Conservation (phyloP, 2,797 vertebrate species). For the Sebastes variabilis region DNA sequence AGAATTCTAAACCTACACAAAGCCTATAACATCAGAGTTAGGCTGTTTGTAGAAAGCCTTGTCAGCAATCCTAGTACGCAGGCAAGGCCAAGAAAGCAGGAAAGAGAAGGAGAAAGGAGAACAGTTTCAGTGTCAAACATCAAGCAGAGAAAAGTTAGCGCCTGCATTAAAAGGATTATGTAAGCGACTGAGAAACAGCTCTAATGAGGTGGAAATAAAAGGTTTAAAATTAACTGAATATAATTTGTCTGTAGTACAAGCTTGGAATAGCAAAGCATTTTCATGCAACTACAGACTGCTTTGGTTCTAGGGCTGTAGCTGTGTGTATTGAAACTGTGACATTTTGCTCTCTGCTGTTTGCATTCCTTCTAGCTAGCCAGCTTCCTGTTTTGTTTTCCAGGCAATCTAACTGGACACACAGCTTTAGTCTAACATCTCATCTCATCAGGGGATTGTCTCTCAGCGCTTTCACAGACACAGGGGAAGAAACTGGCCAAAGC, state of each 20-base stretch:
- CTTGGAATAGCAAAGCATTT: background rate
- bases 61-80: slow-evolving; percentile 94
- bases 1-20: slow-evolving; percentile 92
- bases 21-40: slow-evolving; percentile 97
- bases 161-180: slow-evolving; percentile 2
- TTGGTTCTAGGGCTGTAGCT: background rate
- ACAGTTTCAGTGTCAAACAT: slow-evolving; percentile 79
- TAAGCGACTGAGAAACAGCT: slow-evolving; percentile 55
- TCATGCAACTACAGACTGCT: background rate
- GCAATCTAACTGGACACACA: slow-evolving; percentile 1
- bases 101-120: slow-evolving; percentile 64
- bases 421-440: slow-evolving; percentile 34
- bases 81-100: slow-evolving; percentile 77
- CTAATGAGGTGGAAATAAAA: slow-evolving; percentile 31
- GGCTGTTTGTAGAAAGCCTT: slow-evolving; percentile 99
- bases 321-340: background rate
- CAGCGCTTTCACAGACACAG: slow-evolving; percentile 59
- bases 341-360: slow-evolving; percentile 21
- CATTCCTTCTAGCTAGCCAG: slow-evolving; percentile 28
- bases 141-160: slow-evolving; percentile 64
- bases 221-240: background rate
- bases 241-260: background rate
- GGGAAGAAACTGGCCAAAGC: slow-evolving; percentile 70
- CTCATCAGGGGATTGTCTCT: slow-evolving; percentile 58
- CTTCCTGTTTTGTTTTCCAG: slow-evolving; percentile 51